Evolutionary conservation across 2,888 invertebrate species (phyloP).

Genomic region (Thysanoteuthis rhombus): DNA sequence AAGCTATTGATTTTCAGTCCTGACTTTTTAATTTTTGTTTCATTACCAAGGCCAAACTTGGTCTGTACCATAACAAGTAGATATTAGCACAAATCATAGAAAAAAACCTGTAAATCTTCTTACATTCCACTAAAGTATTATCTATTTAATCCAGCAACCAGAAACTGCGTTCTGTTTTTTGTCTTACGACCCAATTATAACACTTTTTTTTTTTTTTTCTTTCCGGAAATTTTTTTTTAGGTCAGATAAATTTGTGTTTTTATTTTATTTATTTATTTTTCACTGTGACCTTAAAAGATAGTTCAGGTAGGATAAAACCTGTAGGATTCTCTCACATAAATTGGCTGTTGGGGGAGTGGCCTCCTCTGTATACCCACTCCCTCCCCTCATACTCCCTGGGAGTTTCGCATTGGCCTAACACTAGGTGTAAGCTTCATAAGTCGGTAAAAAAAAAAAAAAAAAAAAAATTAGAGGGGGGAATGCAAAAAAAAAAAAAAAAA

Average conservation of each 20-base stretch:
- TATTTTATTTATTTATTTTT: not conserved
- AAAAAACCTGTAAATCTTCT: too few species aligned
- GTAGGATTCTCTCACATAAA: not conserved
- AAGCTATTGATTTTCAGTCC: too few species aligned
- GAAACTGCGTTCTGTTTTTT: not conserved
- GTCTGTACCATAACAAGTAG: too few species aligned
- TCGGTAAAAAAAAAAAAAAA: not conserved
- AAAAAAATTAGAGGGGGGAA: not conserved
- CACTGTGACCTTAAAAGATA: not conserved
- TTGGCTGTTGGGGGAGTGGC: not conserved
- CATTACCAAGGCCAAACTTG: too few species aligned
- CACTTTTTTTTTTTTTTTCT: not conserved
- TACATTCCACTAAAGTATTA: too few species aligned
- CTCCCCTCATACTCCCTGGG: not conserved
- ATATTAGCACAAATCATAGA: too few species aligned
- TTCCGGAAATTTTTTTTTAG: not conserved
- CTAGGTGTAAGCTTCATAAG: not conserved
- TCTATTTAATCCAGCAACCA: too few species aligned
- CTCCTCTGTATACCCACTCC: not conserved
- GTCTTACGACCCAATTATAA: not conserved
- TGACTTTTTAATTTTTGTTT: too few species aligned
- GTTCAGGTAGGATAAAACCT: not conserved
- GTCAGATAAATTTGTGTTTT: not conserved
- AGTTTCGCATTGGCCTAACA: not conserved
- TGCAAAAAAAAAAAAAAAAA: too few species aligned